Percentiles rank a stretch among this genome's conserved stretches.
Evolutionary conservation across 1,140 invertebrate genomes (phyloP).

Genomic region (Microvelia longipes): DNA sequence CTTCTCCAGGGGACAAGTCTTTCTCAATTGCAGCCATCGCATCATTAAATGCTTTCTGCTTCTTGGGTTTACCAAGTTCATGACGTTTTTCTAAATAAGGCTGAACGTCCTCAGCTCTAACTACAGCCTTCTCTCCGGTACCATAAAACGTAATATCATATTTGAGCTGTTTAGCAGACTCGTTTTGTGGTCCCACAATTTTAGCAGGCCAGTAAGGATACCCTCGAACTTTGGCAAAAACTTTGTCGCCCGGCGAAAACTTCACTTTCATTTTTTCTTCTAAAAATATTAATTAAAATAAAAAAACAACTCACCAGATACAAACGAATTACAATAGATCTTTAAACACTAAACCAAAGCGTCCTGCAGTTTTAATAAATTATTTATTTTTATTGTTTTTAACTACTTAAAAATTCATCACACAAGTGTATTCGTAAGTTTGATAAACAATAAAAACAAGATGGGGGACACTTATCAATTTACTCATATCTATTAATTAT

Average conservation of each 20-base stretch:
- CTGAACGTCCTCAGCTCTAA: constrained; percentile 36
- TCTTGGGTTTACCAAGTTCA: constrained; percentile 45
- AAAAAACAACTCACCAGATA: too few relatives aligned
- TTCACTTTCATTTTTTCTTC: constrained; percentile 12
- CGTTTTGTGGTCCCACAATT: constrained; percentile 47
- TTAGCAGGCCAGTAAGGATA: constrained; percentile 89
- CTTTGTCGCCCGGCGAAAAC: constrained; percentile 51
- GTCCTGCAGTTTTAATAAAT: too few relatives aligned
- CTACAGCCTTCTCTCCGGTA: constrained; percentile 65
- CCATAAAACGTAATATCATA: constrained; percentile 90
- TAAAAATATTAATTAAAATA: constrained; percentile 17
- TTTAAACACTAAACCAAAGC: too few relatives aligned
- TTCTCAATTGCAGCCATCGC: constrained; percentile 46
- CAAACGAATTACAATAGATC: too few relatives aligned
- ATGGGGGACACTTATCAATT: too few relatives aligned
- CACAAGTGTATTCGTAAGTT: too few relatives aligned
- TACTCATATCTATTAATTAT: too few relatives aligned
- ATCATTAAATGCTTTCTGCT: constrained; percentile 47
- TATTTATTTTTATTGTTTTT: too few relatives aligned
- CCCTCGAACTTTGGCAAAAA: constrained; percentile 90
- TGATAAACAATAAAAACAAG: too few relatives aligned
- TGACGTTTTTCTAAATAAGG: constrained; percentile 39
- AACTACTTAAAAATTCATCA: too few relatives aligned
- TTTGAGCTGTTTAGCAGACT: constrained; percentile 59
- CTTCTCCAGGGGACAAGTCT: constrained; percentile 18